Percentiles rank a stretch among this genome's conserved stretches.
Evolutionary conservation across 2,113 vertebrate genomes (phyloP).

Genomic region (Cyanocitta stelleri): DNA sequence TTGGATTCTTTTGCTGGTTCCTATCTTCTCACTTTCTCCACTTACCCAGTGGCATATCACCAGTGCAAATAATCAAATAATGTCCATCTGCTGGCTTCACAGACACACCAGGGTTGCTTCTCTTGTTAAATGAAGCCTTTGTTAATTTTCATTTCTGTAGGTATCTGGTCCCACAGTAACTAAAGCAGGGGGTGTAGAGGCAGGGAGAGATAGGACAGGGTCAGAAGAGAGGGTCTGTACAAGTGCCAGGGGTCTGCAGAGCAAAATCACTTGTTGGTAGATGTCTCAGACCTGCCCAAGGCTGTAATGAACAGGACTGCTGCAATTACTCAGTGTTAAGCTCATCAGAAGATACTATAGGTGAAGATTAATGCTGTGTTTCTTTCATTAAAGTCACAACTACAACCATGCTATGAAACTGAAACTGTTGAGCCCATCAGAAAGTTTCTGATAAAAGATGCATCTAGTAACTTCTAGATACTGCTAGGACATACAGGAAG

Average conservation of each 20-base stretch:
- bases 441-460: neutral
- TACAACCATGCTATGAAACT: neutral
- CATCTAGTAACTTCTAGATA: neutral
- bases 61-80: neutral
- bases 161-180: neutral
- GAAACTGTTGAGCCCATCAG: neutral
- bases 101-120: neutral
- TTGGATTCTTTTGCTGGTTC: neutral
- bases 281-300: neutral
- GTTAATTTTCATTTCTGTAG: neutral
- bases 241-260: neutral
- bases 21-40: neutral
- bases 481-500: neutral
- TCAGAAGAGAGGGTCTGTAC: neutral
- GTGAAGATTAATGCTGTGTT: neutral
- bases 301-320: neutral
- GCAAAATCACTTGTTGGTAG: neutral
- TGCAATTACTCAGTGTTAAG: neutral
- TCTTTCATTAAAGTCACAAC: neutral
- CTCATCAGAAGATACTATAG: neutral
- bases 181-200: neutral
- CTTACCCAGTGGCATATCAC: neutral
- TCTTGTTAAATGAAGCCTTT: neutral
- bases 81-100: neutral
- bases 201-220: neutral